Conservation (phyloP, 2,797 vertebrate genomes). For the Odontamblyopus lacepedii region DNA sequence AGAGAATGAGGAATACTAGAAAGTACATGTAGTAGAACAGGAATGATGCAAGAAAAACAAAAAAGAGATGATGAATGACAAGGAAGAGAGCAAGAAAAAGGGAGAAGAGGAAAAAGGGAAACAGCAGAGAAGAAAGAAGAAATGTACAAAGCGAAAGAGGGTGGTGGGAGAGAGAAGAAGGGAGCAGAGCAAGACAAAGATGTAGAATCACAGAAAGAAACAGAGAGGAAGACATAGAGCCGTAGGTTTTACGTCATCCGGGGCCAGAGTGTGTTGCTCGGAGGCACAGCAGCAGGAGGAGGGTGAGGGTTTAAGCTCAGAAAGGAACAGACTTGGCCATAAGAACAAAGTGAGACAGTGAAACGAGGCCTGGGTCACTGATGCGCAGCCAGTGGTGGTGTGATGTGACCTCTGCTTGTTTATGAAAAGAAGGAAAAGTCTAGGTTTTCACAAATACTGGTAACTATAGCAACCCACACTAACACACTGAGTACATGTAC, state of each 20-base stretch:
- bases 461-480: no score
- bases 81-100: neutral
- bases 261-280: slow-evolving; percentile 28
- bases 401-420: slow-evolving; percentile 22
- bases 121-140: neutral
- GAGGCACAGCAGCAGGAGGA: slow-evolving; percentile 31
- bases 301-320: slow-evolving; percentile 13
- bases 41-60: neutral
- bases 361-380: slow-evolving; percentile 36
- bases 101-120: neutral
- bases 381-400: slow-evolving; percentile 51
- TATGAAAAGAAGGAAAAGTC: slow-evolving; percentile 20
- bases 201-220: neutral
- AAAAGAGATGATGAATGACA: neutral
- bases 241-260: slow-evolving; percentile 22
- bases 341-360: slow-evolving; percentile 28
- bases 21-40: neutral
- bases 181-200: neutral
- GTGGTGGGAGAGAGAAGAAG: neutral
- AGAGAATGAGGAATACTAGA: neutral
- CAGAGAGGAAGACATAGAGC: slow-evolving; percentile 10
- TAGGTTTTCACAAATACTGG: neutral
- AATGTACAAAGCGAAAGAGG: neutral
- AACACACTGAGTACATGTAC: neutral
- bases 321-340: slow-evolving; percentile 21